These are phyloP conservation scores for Chaetogeoica ovagalla DNA, from an alignment of 2,888 invertebrate species.

Conservation along the genomic window DNA sequence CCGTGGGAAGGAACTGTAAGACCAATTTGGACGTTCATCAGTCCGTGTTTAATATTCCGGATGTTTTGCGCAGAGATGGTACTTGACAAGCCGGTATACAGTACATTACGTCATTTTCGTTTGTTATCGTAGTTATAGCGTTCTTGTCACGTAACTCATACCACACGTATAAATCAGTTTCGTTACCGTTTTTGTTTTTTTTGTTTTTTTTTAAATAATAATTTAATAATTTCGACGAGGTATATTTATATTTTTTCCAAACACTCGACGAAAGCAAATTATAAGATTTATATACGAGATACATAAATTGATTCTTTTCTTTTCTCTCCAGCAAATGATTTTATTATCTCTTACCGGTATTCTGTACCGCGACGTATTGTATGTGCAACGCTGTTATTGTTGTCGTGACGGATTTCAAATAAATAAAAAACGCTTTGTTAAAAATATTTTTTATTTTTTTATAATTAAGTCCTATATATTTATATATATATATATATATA, in stretches of 20 bases:
- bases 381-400: background rate
- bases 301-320: no score
- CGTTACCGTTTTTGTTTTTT: background rate
- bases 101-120: background rate
- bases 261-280: no score
- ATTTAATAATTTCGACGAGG: background rate
- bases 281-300: no score
- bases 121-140: no score
- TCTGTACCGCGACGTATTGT: background rate
- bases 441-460: background rate
- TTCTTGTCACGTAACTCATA: constrained; percentile 7
- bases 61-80: constrained; percentile 24
- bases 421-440: background rate
- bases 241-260: no score
- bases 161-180: background rate
- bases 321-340: constrained; percentile 10
- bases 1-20: constrained; percentile 33
- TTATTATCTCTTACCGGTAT: background rate
- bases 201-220: background rate
- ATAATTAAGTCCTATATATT: no score
- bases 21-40: constrained; percentile 31
- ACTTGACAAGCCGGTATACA: constrained; percentile 1
- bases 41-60: constrained; percentile 31
- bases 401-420: background rate
- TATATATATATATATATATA: no score